Conservation (phyloP, 2,113 vertebrate species). For the Athene noctua region DNA sequence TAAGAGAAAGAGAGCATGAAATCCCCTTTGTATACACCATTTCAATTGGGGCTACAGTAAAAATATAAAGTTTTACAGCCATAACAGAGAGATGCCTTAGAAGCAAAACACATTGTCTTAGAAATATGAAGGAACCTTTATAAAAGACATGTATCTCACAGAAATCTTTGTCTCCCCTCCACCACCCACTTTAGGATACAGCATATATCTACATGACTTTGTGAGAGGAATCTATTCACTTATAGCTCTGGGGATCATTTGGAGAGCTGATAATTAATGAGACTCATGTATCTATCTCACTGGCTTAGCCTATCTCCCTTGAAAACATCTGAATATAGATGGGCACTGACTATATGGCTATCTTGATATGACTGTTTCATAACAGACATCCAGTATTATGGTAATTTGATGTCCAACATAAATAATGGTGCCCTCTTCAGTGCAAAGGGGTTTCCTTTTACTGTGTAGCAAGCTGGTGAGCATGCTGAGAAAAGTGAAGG, state of each 20-base stretch:
- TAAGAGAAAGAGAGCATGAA: not conserved
- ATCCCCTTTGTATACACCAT: not conserved
- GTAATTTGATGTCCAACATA: not conserved
- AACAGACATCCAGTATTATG: not conserved
- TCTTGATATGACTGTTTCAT: not conserved
- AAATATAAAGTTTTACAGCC: not conserved
- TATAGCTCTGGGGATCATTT: not conserved
- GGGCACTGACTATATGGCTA: fast-evolving
- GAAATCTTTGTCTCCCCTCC: not conserved
- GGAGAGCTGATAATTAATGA: not conserved
- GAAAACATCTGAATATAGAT: not conserved
- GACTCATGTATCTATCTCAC: not conserved
- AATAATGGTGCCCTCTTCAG: not conserved
- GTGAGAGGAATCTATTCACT: not conserved
- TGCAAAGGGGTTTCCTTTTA: not conserved
- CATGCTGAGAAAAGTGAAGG: not conserved
- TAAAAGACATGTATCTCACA: not conserved
- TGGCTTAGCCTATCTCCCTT: not conserved
- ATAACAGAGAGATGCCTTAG: not conserved
- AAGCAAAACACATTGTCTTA: not conserved
- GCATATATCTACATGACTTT: not conserved
- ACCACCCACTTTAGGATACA: not conserved
- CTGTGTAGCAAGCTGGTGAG: not conserved
- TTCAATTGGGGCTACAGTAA: not conserved
- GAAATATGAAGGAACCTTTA: not conserved